phyloP scores from a whole-genome alignment of 2,888 invertebrate genomes.

The Drosophila mettleri region DNA sequence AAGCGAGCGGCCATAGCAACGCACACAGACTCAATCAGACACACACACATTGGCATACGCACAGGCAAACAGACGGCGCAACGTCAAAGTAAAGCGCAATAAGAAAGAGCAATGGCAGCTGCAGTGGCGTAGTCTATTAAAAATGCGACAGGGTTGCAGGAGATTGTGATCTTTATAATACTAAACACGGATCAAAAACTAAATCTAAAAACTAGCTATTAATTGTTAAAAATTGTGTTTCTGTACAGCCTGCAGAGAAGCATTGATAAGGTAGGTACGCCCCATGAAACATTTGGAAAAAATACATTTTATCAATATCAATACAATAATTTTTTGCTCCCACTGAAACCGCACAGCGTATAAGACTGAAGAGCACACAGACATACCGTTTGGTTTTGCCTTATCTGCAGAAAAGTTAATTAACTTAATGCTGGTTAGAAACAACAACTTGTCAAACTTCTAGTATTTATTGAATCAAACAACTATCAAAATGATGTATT shows the following conservation, averaged over 20 bases:
- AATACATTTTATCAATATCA: slow-evolving; percentile 64
- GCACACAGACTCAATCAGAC: slow-evolving; percentile 19
- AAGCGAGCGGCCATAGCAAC: slow-evolving; percentile 57
- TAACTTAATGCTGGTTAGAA: slow-evolving; percentile 37
- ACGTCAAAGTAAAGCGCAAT: slow-evolving; percentile 52
- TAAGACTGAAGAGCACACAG: slow-evolving; percentile 35
- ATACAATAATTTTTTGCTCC: slow-evolving; percentile 30
- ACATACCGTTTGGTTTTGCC: slow-evolving; percentile 19
- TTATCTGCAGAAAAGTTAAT: slow-evolving; percentile 59
- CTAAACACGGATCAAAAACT: slow-evolving; percentile 22
- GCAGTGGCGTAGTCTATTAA: slow-evolving; percentile 50
- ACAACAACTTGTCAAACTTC: slow-evolving; percentile 21
- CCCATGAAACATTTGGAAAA: slow-evolving; percentile 53
- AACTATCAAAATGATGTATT: neutral
- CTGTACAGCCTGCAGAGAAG: slow-evolving; percentile 7
- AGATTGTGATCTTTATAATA: neutral
- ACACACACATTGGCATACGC: slow-evolving; percentile 21
- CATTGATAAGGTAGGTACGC: slow-evolving; percentile 58
- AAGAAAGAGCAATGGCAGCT: slow-evolving; percentile 61
- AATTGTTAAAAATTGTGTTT: neutral
- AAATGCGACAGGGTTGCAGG: neutral
- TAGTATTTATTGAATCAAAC: slow-evolving; percentile 9
- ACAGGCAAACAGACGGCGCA: slow-evolving; percentile 41
- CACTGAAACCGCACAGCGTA: slow-evolving; percentile 19
- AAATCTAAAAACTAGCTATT: neutral